These are phyloP conservation scores for Nycticryphes semicollaris DNA, from an alignment of 2,113 vertebrate genomes.

Conservation along the genomic window DNA sequence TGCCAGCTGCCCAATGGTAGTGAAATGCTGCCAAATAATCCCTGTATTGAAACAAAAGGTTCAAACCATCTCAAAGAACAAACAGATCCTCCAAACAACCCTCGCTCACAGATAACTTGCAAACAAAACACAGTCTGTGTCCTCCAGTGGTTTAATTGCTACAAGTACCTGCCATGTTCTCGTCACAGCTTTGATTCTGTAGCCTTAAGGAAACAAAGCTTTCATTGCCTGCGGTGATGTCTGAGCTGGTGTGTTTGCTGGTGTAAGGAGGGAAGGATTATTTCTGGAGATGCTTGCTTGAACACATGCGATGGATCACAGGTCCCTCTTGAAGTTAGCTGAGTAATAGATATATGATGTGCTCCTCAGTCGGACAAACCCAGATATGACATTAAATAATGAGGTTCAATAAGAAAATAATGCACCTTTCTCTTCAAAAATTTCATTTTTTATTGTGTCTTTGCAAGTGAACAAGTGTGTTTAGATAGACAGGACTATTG, in stretches of 20 bases:
- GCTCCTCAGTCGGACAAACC: background rate
- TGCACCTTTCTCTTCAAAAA: background rate
- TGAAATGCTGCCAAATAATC: background rate
- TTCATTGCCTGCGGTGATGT: background rate
- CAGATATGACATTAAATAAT: background rate
- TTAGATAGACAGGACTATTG: background rate
- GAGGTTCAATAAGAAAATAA: background rate
- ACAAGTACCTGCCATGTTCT: constrained; percentile 3
- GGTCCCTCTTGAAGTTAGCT: background rate
- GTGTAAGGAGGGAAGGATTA: background rate
- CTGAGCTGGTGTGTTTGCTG: background rate
- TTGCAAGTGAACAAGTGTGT: background rate
- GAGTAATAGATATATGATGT: background rate
- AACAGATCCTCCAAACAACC: constrained; percentile 13
- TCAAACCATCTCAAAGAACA: background rate
- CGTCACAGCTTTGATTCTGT: background rate
- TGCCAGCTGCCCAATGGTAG: background rate
- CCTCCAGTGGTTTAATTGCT: constrained; percentile 31
- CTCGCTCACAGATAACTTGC: background rate
- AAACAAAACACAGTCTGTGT: constrained; percentile 4
- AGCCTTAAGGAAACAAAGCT: constrained; percentile 24
- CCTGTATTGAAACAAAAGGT: background rate
- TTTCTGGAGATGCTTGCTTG: background rate
- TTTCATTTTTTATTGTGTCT: background rate
- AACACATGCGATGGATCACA: background rate